Evolutionary conservation across 1,140 invertebrate genomes (phyloP), one percentile per base, ranked within the genome.

Genomic region (Eulimnadia texana): DNA sequence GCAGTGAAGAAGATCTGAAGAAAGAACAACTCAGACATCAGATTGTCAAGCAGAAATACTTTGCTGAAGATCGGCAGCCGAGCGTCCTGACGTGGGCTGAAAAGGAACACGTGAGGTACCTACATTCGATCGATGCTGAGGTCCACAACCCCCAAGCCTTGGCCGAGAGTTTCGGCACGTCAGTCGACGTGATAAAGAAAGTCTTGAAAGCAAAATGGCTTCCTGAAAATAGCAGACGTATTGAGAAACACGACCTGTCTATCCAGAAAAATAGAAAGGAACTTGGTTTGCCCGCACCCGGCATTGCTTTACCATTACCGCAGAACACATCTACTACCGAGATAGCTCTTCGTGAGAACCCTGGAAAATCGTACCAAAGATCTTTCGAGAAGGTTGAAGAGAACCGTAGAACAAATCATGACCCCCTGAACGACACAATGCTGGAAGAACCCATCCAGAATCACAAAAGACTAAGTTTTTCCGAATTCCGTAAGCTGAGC

Each of bases 21-120:
- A 75, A 76, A 42, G 73, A 79, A 61, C 70, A 69, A 22, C 51
- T 80, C 2, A 79, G 80, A 58, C 73, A 77, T 50, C 71, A 76
- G 47, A 86, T 88, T 62, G 76, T 85, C 0, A 77, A 76, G 64
- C 76, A 77, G n/a, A 89, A 87, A 71, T 88, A 86, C 68, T 86
- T 88, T 68, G 82, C 82, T 52, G 74, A 80, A 64, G 77, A 65
- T 25, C 64, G 79, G 61, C 74, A 82, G 61, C 80, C 83, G 0
- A 86, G 82, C 67, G 78, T 93, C n/a, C 68, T 93, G 59, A 88
- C 87, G 1, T 90, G 82, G 77, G 78, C 80, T 64, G 89, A 92
- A 69, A 91, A 87, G 69, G 79, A 90, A 72, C 82, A 90, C 72
- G 90, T 93, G 53, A 74, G 80, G 53, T 78, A 80, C 64, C 74